Conservation (phyloP, 2,113 vertebrate species). For the Tapirus terrestris region DNA sequence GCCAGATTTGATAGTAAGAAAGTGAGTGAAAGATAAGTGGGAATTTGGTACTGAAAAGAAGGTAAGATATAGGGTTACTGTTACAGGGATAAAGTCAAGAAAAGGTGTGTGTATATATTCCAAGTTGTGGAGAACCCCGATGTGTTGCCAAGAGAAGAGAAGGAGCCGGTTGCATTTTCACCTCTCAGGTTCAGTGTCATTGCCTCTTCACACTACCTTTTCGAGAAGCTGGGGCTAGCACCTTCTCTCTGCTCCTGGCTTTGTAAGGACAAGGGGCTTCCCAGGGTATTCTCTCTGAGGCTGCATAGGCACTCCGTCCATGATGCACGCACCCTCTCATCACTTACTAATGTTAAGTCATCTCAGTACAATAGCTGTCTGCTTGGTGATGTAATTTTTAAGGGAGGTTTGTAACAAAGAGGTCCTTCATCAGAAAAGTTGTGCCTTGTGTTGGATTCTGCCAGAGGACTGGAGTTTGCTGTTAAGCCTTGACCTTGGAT, state of each 20-base stretch:
- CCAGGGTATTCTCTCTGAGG: neutral
- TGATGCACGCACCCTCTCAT: too few species aligned
- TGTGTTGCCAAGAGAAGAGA: neutral
- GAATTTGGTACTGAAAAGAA: neutral
- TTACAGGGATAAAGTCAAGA: neutral
- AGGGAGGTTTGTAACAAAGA: neutral
- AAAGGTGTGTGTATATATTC: neutral
- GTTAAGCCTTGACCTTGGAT: neutral
- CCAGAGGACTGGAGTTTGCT: neutral
- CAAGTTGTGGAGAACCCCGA: neutral
- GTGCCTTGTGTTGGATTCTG: neutral
- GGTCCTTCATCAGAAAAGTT: neutral
- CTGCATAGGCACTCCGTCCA: accelerated
- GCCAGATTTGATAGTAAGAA: neutral
- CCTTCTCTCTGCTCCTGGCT: neutral
- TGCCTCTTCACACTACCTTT: neutral
- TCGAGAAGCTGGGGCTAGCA: neutral
- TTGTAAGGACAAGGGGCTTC: neutral
- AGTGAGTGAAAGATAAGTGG: neutral
- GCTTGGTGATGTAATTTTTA: neutral
- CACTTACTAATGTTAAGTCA: neutral
- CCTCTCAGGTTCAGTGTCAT: accelerated
- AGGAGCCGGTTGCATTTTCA: neutral
- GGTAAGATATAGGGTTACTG: neutral
- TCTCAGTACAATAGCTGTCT: neutral